These are phyloP conservation scores for Drosophila kokeensis DNA, from an alignment of 2,888 invertebrate genomes.

Conservation along the genomic window DNA sequence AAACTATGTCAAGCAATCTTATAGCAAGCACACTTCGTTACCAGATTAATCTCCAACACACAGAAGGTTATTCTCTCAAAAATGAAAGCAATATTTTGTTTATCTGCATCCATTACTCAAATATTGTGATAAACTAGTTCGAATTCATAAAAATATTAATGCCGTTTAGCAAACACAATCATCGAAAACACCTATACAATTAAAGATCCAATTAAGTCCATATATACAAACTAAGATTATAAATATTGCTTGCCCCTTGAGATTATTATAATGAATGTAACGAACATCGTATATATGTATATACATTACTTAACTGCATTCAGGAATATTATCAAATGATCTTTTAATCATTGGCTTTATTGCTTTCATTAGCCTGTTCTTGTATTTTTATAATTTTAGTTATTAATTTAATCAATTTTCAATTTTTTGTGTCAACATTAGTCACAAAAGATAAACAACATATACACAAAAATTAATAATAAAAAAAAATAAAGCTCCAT, in stretches of 20 bases:
- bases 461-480: background rate
- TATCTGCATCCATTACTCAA: background rate
- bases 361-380: background rate
- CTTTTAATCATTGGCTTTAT: background rate
- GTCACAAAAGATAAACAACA: background rate
- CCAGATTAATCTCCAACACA: constrained; percentile 8
- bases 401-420: background rate
- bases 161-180: constrained; percentile 11
- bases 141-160: constrained; percentile 45
- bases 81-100: constrained; percentile 18
- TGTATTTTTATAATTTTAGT: background rate
- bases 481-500: rapidly evolving
- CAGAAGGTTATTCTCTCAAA: background rate
- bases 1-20: background rate
- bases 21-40: too few species aligned
- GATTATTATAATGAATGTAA: constrained; percentile 20
- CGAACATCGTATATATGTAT: background rate
- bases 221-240: constrained; percentile 23
- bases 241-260: constrained; percentile 26
- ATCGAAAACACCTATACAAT: constrained; percentile 17
- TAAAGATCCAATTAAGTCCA: constrained; percentile 44
- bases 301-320: background rate
- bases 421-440: background rate
- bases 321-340: background rate
- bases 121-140: constrained; percentile 18